phyloP scores from a whole-genome alignment of 2,113 vertebrate genomes.

The Halichoeres trimaculatus region DNA sequence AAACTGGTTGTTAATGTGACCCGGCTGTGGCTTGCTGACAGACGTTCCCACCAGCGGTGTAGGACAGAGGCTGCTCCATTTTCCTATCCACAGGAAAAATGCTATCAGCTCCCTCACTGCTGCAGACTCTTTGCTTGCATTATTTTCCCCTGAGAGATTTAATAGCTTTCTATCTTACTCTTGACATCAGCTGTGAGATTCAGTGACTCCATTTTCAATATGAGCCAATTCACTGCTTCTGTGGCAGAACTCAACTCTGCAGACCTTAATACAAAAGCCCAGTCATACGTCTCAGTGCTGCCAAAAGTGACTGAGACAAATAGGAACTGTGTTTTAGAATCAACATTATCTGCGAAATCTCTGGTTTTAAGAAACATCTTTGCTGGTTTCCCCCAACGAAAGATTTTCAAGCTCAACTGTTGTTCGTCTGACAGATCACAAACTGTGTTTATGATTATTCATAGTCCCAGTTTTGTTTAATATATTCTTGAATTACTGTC shows the following conservation, averaged over 20 bases:
- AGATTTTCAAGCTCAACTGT: neutral
- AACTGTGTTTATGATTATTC: no score
- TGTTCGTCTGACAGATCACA: no score
- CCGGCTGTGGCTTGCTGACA: slow-evolving; percentile 77
- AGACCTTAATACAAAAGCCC: slow-evolving; percentile 47
- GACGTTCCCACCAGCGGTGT: slow-evolving; percentile 77
- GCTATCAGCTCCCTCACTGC: slow-evolving; percentile 65
- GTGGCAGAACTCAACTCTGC: slow-evolving; percentile 30
- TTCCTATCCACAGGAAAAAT: slow-evolving; percentile 79
- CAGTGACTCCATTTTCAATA: slow-evolving; percentile 59
- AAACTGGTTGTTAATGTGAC: slow-evolving; percentile 80
- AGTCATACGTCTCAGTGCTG: slow-evolving; percentile 34
- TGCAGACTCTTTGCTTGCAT: slow-evolving; percentile 68
- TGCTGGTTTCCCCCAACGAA: neutral
- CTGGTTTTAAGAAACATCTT: slow-evolving; percentile 36
- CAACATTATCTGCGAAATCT: slow-evolving; percentile 33
- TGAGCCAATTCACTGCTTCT: slow-evolving; percentile 44
- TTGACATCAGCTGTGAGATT: slow-evolving; percentile 65
- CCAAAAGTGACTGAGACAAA: slow-evolving; percentile 44
- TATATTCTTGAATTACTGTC: no score
- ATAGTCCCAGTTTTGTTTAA: no score
- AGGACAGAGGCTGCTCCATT: slow-evolving; percentile 75
- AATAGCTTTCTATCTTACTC: slow-evolving; percentile 71
- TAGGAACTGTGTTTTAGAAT: slow-evolving; percentile 37
- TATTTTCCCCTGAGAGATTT: slow-evolving; percentile 73